phyloP scores from a whole-genome alignment of 2,113 vertebrate genomes.

The Sus scrofa region DNA sequence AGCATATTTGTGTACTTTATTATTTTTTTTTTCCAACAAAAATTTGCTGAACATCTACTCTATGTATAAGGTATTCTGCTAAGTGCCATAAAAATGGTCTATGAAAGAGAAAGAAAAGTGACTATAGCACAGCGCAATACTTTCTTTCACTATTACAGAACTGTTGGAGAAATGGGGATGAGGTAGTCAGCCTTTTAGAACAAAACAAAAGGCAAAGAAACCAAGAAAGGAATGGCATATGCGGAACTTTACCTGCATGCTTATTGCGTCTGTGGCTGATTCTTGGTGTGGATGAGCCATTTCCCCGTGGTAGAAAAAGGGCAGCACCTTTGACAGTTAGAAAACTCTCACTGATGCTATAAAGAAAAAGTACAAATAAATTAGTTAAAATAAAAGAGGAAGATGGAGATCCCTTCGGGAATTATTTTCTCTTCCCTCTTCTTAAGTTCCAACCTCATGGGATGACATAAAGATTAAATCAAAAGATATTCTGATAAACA shows the following conservation, averaged over 20 bases:
- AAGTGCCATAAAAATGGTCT: slow-evolving; percentile 17
- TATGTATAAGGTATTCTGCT: neutral
- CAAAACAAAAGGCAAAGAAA: slow-evolving; percentile 51
- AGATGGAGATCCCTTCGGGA: slow-evolving; percentile 5
- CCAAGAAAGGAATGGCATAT: neutral
- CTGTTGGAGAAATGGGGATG: neutral
- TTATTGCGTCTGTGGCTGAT: slow-evolving; percentile 95
- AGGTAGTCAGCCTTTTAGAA: neutral
- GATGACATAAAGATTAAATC: slow-evolving; percentile 53
- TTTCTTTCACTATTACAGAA: slow-evolving; percentile 46
- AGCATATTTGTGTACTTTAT: slow-evolving; percentile 15
- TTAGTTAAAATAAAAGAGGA: neutral
- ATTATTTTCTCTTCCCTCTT: neutral
- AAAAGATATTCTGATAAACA: neutral
- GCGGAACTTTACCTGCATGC: slow-evolving; percentile 93
- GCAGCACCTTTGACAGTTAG: slow-evolving; percentile 98
- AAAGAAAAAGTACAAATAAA: slow-evolving; percentile 66
- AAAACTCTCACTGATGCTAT: slow-evolving; percentile 98
- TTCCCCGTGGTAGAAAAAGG: slow-evolving; percentile 96
- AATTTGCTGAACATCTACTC: neutral
- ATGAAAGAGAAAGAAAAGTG: slow-evolving; percentile 8
- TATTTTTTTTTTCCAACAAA: slow-evolving; percentile 49
- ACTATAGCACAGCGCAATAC: neutral
- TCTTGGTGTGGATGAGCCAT: slow-evolving; percentile 92
- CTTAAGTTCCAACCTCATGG: neutral